Base-by-base conservation (phyloP, 2,888 invertebrate genomes). In the Drosophila nr. perissopoda region DNA sequence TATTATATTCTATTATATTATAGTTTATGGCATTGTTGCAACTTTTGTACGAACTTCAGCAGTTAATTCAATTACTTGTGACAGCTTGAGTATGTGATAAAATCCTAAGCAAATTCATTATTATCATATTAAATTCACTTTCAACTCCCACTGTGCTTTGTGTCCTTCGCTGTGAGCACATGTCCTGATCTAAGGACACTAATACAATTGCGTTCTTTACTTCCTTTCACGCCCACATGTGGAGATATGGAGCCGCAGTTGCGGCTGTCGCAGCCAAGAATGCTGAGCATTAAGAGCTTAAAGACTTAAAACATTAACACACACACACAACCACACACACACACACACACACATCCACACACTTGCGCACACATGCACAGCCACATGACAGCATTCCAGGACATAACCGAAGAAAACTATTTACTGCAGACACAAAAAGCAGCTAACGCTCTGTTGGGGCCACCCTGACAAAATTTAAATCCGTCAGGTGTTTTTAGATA, bases 301-400 rank as follows among this genome's bases (percentile, higher is more conserved):
- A 77, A 80, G 81, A 82, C 83, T 83, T 83, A 83, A 82, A 85
- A 82, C 80, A 82, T 82, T 82, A 84, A 81, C 73, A 59, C 78
- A 78, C 70, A 78, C 76, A 60, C 34, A 60, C 34, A 54, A n/a
- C 49, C 48, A 72, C 49, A 48, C 59, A 53, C 62, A 53, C 54
- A 53, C 51, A 49, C 7, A 59, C 58, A 59, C 49, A 56, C 51
- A 60, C 53, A 60, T 13, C 3, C 27, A 52, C 67, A 53, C 38
- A 49, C 52, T 51, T 49, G 49, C 49, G 53, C 29, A 54, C 25
- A 60, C 48, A 75, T 48, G 42, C 60, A 54, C 59, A 65, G 63
- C 51, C 42, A 66, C 40, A 56, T 48, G 38, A 63, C 58, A 67
- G 79, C 70, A 77, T 72, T 69, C 66, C 77, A 57, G 65, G 69